phyloP scores from a whole-genome alignment of 1,140 invertebrate genomes.

The Leptinotarsa texana region DNA sequence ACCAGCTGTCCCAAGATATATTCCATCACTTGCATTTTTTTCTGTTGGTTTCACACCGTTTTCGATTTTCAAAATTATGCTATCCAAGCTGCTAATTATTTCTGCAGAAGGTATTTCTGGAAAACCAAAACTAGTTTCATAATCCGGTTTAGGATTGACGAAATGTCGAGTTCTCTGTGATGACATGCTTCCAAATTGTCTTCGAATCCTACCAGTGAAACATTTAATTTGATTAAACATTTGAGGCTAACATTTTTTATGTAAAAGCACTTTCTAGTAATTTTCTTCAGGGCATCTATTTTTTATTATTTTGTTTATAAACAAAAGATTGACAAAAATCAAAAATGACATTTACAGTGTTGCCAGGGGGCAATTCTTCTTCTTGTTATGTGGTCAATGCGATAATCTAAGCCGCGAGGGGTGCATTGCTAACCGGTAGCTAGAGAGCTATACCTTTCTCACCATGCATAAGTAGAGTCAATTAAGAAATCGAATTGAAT shows the following conservation, averaged over 20 bases:
- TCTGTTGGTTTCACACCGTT: slow-evolving; percentile 26
- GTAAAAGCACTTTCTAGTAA: background rate
- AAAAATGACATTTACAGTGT: background rate
- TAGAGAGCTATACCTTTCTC: no score
- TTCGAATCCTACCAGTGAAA: background rate
- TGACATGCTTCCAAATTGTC: slow-evolving; percentile 14
- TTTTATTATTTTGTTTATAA: background rate
- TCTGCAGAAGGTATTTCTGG: slow-evolving; percentile 21
- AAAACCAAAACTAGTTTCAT: slow-evolving; percentile 8
- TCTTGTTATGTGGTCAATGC: no score
- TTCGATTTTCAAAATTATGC: slow-evolving; percentile 23
- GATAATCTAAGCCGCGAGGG: no score
- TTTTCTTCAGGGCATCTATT: background rate
- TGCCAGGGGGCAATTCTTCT: background rate
- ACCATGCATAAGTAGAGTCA: no score
- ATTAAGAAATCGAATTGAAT: no score
- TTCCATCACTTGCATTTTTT: slow-evolving; percentile 52
- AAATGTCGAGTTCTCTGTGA: slow-evolving; percentile 41
- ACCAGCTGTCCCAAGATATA: slow-evolving; percentile 62
- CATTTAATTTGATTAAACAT: background rate
- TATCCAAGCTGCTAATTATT: slow-evolving; percentile 25
- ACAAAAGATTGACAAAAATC: background rate
- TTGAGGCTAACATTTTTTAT: background rate
- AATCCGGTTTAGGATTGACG: slow-evolving; percentile 31
- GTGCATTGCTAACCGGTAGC: no score